A percentile compares a stretch with the other conserved stretches of the same genome.
Conservation (phyloP, 1,140 invertebrate genomes). For the Drepana arcuata region DNA sequence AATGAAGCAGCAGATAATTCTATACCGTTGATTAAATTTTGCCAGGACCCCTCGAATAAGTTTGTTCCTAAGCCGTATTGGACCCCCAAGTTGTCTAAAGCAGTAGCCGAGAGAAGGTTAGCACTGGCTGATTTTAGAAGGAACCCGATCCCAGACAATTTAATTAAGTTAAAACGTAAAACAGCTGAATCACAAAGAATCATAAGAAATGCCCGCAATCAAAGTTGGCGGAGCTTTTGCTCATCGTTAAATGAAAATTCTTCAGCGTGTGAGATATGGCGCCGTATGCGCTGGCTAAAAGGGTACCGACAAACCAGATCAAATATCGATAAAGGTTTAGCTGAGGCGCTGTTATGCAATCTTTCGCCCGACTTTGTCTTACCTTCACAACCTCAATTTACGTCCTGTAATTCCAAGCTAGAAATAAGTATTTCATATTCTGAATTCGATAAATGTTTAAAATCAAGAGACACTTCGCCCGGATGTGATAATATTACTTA, state of each 20-base stretch:
- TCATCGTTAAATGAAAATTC: background rate
- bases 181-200: background rate
- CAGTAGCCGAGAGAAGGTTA: constrained; percentile 7
- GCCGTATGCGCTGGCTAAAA: constrained; percentile 3
- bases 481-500: constrained; percentile 14
- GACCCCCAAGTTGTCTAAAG: constrained; percentile 2
- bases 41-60: constrained; percentile 1
- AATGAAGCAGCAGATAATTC: constrained; percentile 5
- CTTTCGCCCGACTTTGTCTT: background rate
- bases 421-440: constrained; percentile 2
- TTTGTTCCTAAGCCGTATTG: constrained; percentile 9
- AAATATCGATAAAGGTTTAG: background rate
- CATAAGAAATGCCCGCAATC: background rate
- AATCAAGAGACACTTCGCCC: constrained; percentile 11
- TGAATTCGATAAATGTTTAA: constrained; percentile 13
- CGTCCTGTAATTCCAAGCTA: background rate
- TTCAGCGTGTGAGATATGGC: constrained; percentile 3
- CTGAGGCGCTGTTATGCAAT: background rate
- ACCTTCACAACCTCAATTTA: background rate
- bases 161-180: background rate
- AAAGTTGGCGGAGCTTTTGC: constrained; percentile 1
- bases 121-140: constrained; percentile 4
- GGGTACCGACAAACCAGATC: background rate
- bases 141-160: constrained; percentile 4
- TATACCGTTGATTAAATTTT: constrained; percentile 7